Base-by-base conservation (phyloP, 2,888 invertebrate genomes). In the Hipparchia semele region DNA sequence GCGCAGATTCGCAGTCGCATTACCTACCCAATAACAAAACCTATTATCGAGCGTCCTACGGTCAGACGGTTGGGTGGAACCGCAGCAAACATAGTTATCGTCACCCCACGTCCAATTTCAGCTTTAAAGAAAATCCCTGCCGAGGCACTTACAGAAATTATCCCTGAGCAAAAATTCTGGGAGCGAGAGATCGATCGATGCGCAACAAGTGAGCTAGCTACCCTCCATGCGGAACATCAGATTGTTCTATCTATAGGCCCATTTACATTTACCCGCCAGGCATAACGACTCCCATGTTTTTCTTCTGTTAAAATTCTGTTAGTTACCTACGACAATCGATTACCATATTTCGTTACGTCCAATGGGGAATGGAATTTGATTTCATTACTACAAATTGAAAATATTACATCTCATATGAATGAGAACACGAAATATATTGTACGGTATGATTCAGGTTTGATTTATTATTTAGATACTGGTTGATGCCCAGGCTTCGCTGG, bases 101-200 rank as follows among this genome's bases (percentile, higher is more conserved):
- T 70, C 58, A 58, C 61, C 56, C 39, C 53, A 70, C 72, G 58
- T 51, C 64, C 73, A 72, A 73, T 75, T 75, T 72, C 53, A 51
- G 72, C 70, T 73, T 72, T 75, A 73, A 72, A 75, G 72, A 78
- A 79, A 77, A 71, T 76, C 78, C 75, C 72, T 71, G 74, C 76
- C 74, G 72, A 77, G 79, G 83, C 83, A 82, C 84, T 85, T 83
- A 84, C 81, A 84, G 80, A 86, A 87, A 87, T 86, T 81, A 87
- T 83, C 84, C 81, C 80, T 75, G 79, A 81, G 81, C 79, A 79
- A 79, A 82, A 82, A 84, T 85, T 82, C 83, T 80, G 82, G 85
- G 81, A 79, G 83, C 80, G 81, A 76, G 73, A 67, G 67, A 71
- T 7, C 75, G 79, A 80, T 79, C 80, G 79, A 77, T 77, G 73